Base-by-base conservation (phyloP, 2,113 vertebrate genomes). In the Prunella fulvescens region DNA sequence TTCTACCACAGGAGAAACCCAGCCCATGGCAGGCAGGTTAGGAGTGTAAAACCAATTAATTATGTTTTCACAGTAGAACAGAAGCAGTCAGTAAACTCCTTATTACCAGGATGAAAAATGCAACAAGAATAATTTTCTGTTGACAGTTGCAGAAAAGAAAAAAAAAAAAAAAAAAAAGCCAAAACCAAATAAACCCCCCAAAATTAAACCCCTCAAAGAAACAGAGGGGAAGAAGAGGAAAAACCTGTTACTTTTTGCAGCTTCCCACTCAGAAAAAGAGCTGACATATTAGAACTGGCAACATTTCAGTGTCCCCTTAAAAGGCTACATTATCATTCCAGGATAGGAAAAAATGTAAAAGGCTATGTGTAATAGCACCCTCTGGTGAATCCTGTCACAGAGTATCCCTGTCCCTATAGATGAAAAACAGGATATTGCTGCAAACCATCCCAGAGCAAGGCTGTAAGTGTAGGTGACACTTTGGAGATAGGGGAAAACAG, bases 281-380 rank as follows among this genome's bases (percentile, higher is more conserved):
- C 47, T 94, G 66, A 74, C 50, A 70, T 90, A 74, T 87, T 92
- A 83, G 85, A 94, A 88, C 12, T 76, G 74, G 87, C 58, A 84
- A 77, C 16, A 42, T 89, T 86, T 94, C 90, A 66, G 19, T 23
- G 56, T 93, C 94, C 88, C 79, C 76, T 94, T 93, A 86, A 92
- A 93, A 92, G 76, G 39, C 50, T 66, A 47, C 22, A 23, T 73
- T 82, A 67, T 83, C 29, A 47, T 84, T 87, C 44, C n/a, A 77
- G 56, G 33, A 67, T 56, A 86, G 35, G 47, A 90, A 77, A 94
- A 92, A 86, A 83, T 39, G 28, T 48, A 72, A 69, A 91, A 88
- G 94, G 39, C 51, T 48, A 42, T 78, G 87, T 93, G 81, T 94
- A 93, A 96, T 14, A 96, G 94, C 92, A 90, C 94, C 94, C 94